Evolutionary conservation across 2,888 invertebrate species (phyloP), one percentile per base, ranked within the genome.

Genomic region (Eucera pruinosa): DNA sequence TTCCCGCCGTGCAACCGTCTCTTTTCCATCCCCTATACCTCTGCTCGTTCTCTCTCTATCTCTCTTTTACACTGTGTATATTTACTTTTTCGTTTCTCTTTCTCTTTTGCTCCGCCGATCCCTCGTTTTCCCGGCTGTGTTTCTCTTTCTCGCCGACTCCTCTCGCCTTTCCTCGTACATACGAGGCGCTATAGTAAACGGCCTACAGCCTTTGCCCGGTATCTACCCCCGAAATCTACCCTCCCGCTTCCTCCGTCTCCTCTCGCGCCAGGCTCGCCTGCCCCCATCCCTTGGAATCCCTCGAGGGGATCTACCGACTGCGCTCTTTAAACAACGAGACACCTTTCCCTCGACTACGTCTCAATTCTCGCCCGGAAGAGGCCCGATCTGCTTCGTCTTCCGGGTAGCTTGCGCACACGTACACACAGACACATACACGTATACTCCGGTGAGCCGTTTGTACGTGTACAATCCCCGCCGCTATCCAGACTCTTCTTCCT

Each of bases 321-420:
- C 85, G 85, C 86, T 86, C 86, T 86, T 86, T 86, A 86, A 86
- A 86, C 85, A 85, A 85, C 86, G 85, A 84, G 86, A 86, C 85
- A 86, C 85, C 86, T 85, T 81, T 85, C 84, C 80, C 86, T 80
- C 78, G 85, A 66, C 85, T 85, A 86, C 80, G 78, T 85, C 85
- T 85, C 85, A 85, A 85, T 85, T 86, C 86, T 85, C 85, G 82
- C 82, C 80, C 82, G 80, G 82, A 85, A 86, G 82, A 82, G 78
- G 82, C 80, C 69, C 68, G 85, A 86, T 85, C 84, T 82, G 76
- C 80, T 75, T 79, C 84, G 71, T 68, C 82, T 84, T 86, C 84
- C 84, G 72, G 81, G 68, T 84, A 72, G 68, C 64, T 54, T 66
- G 43, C 68, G 69, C 82, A 57, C 68, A 43, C 47, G 4, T 33